These are phyloP conservation scores for Eidolon dupreanum DNA, from an alignment of 2,797 vertebrate species.

Conservation along the genomic window DNA sequence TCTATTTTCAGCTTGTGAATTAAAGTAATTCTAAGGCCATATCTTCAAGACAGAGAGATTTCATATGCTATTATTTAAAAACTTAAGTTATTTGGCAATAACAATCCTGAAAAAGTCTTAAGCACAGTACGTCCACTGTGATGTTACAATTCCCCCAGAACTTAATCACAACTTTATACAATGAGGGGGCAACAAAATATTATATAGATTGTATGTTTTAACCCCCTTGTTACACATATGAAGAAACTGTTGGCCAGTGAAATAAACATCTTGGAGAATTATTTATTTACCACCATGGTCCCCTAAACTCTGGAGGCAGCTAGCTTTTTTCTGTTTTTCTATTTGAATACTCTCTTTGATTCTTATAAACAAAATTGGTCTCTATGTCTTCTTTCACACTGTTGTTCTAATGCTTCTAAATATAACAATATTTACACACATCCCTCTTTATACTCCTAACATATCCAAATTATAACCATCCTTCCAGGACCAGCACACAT, in stretches of 20 bases:
- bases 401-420: background rate
- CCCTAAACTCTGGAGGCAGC: background rate
- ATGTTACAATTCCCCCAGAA: background rate
- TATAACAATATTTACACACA: background rate
- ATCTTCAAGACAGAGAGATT: background rate
- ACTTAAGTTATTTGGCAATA: background rate
- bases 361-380: background rate
- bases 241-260: background rate
- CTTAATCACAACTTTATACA: background rate
- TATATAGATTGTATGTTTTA: background rate
- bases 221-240: background rate
- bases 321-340: background rate
- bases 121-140: too few relatives aligned
- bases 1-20: background rate
- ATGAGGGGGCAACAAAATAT: background rate
- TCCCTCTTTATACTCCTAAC: background rate
- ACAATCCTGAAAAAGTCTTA: background rate
- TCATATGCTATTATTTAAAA: background rate
- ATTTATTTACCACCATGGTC: background rate
- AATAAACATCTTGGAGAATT: background rate
- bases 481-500: background rate
- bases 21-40: background rate
- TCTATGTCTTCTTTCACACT: background rate
- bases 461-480: background rate
- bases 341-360: background rate